Conservation (phyloP, 2,113 vertebrate genomes). For the Porphyrio hochstetteri region DNA sequence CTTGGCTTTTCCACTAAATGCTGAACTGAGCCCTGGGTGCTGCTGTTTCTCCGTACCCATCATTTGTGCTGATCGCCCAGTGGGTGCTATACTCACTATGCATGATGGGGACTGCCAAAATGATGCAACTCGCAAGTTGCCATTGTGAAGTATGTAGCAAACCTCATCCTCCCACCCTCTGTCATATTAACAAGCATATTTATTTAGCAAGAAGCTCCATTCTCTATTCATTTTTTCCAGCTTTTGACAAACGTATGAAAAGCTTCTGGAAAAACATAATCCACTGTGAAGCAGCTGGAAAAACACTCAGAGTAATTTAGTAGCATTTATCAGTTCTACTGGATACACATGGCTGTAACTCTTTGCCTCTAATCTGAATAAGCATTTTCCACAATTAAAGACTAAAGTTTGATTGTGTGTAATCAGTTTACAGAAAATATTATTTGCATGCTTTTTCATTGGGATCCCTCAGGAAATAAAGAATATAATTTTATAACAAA, state of each 20-base stretch:
- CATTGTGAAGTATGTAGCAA: constrained; percentile 10
- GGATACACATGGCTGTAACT: not conserved
- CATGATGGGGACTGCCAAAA: not conserved
- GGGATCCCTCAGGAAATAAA: not conserved
- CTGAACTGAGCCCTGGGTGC: not conserved
- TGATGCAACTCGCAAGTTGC: constrained; percentile 5
- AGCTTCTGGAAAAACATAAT: not conserved
- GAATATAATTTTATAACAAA: not conserved
- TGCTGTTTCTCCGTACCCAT: not conserved
- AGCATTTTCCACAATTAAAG: not conserved
- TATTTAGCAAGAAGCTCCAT: constrained; percentile 33
- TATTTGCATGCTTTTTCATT: not conserved
- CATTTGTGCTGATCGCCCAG: not conserved
- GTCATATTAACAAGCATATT: constrained; percentile 31
- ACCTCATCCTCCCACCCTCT: not conserved
- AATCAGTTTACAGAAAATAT: not conserved
- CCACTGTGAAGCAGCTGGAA: not conserved
- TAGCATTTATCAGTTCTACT: not conserved
- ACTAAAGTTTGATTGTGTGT: not conserved
- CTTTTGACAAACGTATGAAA: not conserved
- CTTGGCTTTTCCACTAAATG: not conserved
- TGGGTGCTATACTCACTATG: not conserved
- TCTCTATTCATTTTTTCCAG: not conserved
- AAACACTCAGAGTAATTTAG: not conserved
- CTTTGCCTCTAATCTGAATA: not conserved